Evolutionary conservation across 1,140 invertebrate genomes (phyloP).

Genomic region (Halyomorpha halys): DNA sequence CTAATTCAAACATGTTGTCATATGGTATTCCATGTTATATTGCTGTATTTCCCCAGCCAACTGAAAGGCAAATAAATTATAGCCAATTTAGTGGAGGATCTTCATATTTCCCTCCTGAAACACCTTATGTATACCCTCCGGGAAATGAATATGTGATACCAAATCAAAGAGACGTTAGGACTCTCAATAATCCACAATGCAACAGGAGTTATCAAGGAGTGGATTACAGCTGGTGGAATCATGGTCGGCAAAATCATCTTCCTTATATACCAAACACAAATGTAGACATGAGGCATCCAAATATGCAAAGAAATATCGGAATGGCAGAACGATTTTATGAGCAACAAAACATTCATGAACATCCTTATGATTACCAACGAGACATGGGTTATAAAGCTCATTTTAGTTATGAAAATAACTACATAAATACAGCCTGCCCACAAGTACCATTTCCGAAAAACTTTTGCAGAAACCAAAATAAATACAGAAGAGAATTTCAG

Average conservation of each 20-base stretch:
- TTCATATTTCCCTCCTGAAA: neutral
- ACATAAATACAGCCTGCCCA: too few relatives aligned
- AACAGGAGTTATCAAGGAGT: neutral
- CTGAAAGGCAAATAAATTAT: neutral
- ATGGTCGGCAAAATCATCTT: neutral
- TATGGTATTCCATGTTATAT: slow-evolving; percentile 3
- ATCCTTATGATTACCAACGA: too few relatives aligned
- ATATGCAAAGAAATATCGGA: too few relatives aligned
- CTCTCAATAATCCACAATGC: neutral
- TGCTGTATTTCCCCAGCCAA: neutral
- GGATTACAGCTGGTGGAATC: neutral
- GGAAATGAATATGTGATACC: neutral
- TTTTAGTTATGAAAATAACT: too few relatives aligned
- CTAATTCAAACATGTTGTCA: neutral
- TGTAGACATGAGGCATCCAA: neutral
- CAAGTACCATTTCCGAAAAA: too few relatives aligned
- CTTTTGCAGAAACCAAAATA: too few relatives aligned
- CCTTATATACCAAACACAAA: neutral
- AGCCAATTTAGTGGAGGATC: neutral
- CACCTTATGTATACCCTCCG: neutral
- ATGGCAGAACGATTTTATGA: too few relatives aligned
- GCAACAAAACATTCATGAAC: too few relatives aligned
- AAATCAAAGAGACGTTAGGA: neutral
- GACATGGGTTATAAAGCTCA: too few relatives aligned
- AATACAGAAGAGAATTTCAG: too few relatives aligned